phyloP scores from a whole-genome alignment of 2,797 vertebrate species.

The Takifugu rubripes region DNA sequence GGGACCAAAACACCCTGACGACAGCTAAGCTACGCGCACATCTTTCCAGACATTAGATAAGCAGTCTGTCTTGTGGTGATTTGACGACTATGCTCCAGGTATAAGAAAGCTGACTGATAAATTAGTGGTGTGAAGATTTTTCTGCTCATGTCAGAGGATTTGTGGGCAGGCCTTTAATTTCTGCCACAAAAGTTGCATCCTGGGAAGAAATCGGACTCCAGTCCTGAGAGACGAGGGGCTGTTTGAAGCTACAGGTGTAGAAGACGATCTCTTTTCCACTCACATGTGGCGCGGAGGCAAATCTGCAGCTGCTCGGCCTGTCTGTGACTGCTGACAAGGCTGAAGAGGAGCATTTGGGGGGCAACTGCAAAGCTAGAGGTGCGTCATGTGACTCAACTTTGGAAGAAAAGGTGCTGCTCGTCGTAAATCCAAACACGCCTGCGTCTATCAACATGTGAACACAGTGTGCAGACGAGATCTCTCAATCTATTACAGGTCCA shows the following conservation, averaged over 20 bases:
- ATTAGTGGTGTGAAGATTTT: too few species aligned
- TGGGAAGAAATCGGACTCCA: slow-evolving; percentile 47
- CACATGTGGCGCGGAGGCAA: slow-evolving; percentile 46
- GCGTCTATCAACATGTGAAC: slow-evolving; percentile 7
- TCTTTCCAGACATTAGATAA: slow-evolving; percentile 69
- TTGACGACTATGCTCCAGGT: slow-evolving; percentile 51
- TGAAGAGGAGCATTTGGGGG: slow-evolving; percentile 2
- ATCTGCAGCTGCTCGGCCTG: slow-evolving; percentile 41
- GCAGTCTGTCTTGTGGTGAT: slow-evolving; percentile 65
- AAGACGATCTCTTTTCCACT: slow-evolving; percentile 49
- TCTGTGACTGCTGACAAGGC: slow-evolving; percentile 47
- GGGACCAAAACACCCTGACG: slow-evolving; percentile 61
- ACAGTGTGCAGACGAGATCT: slow-evolving; percentile 9
- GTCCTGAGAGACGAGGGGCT: slow-evolving; percentile 24
- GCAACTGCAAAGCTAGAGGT: neutral
- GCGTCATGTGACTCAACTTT: slow-evolving; percentile 2
- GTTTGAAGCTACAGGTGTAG: slow-evolving; percentile 66
- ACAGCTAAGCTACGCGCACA: slow-evolving; percentile 55
- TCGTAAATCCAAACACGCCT: neutral
- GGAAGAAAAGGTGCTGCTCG: slow-evolving; percentile 6
- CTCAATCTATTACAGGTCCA: slow-evolving; percentile 27
- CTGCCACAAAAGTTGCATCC: slow-evolving; percentile 37
- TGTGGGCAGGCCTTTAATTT: slow-evolving; percentile 40
- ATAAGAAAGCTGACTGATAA: too few species aligned
- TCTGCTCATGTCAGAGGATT: neutral